Base-by-base conservation (phyloP, 2,888 invertebrate genomes). In the Yponomeuta cagnagella region DNA sequence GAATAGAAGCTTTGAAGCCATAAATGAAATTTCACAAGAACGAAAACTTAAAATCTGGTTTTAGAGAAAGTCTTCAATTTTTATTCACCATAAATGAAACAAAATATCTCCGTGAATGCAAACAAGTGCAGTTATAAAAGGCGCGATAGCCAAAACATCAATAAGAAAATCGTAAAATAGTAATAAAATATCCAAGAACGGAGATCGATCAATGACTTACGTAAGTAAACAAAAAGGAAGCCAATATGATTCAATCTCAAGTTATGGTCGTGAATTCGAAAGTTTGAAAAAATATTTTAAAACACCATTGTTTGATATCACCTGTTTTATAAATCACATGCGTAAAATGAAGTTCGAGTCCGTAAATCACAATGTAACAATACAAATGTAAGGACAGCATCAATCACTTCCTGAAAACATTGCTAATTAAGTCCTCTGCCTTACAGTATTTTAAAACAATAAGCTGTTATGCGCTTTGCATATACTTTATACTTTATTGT, bases 71-170 rank as follows among this genome's bases (percentile, higher is more conserved):
- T 58, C 43, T 58, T 58, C 15, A 58, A 4, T 58, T 58, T 15
- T 58, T 15, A 58, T 58, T 15, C 15, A 15, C 15, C 15, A 58
- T 58, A 15, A 58, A 15, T 15, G 52, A 58, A 58, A 58, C 15
- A 2, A 12, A 58, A 58, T 58, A 58, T 58, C 3, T 15, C 52
- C 52, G 52, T 58, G 52, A 58, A 58, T 58, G 52, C 52, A 58
- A 58, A 15, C 52, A 58, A 58, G 52, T 58, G 52, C 52, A 58
- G 52, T 58, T 58, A 58, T 58, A 58, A 58, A 58, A 58, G 52
- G 15, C 8, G 52, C 52, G 15, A 43, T 15, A 58, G 52, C 52
- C 52, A 58, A 58, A 58, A 58, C 52, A 15, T 58, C 52, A 58
- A 58, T 58, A 58, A 58, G 52, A 58, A 58, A 15, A 58, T 58